A percentile compares a stretch with the other conserved stretches of the same genome.
Conservation (phyloP, 2,888 invertebrate genomes). For the Apoda limacodes region DNA sequence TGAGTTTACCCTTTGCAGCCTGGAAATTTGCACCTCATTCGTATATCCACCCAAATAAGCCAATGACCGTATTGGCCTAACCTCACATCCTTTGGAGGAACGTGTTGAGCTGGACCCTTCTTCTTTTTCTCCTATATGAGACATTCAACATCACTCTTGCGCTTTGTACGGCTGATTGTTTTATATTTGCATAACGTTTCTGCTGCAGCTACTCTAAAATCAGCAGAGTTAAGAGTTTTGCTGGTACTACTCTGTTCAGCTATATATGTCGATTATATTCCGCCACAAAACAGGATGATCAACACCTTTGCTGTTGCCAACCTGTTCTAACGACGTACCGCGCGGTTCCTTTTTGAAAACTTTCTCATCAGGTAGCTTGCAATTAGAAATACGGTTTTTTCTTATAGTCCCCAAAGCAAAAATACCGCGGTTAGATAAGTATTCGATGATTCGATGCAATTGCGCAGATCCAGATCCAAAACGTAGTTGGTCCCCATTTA, state of each 20-base stretch:
- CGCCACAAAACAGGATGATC: slow-evolving; percentile 16
- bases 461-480: too few relatives aligned
- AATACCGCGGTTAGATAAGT: slow-evolving; percentile 25
- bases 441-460: too few relatives aligned
- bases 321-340: slow-evolving; percentile 22
- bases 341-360: slow-evolving; percentile 16
- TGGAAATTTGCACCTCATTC: slow-evolving; percentile 18
- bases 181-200: slow-evolving; percentile 6
- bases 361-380: slow-evolving; percentile 27
- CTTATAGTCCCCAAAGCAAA: slow-evolving; percentile 7
- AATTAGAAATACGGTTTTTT: slow-evolving; percentile 15
- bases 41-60: slow-evolving; percentile 19
- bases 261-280: slow-evolving; percentile 20
- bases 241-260: slow-evolving; percentile 3
- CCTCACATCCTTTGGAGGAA: slow-evolving; percentile 16
- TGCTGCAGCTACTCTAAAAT: slow-evolving; percentile 4
- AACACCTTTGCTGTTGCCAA: slow-evolving; percentile 19
- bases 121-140: slow-evolving; percentile 14
- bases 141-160: slow-evolving; percentile 4
- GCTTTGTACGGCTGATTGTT: slow-evolving; percentile 1
- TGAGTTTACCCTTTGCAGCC: slow-evolving; percentile 11
- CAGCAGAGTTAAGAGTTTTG: slow-evolving; percentile 7
- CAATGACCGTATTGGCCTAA: slow-evolving; percentile 19
- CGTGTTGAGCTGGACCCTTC: slow-evolving; percentile 18
- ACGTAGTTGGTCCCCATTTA: too few relatives aligned